phyloP scores from a whole-genome alignment of 64 coral and sea anemone genomes.

The Astreopora myriophthalma region DNA sequence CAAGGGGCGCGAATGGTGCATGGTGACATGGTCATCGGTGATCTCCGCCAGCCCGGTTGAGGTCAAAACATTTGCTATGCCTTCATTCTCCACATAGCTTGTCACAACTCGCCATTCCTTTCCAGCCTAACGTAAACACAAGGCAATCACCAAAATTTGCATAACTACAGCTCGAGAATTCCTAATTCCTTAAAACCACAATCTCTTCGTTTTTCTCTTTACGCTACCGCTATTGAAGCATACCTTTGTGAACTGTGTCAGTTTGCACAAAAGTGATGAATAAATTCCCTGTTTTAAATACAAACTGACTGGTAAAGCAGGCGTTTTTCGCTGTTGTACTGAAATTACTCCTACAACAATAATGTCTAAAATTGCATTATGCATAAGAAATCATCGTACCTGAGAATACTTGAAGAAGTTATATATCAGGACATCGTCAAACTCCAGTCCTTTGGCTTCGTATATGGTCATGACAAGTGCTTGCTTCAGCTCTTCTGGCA shows the following conservation, averaged over 20 bases:
- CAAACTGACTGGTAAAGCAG: no score
- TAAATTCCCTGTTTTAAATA: no score
- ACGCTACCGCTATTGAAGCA: no score
- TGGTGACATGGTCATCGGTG: background rate
- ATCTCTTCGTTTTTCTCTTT: no score
- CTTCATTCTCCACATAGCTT: constrained; percentile 9
- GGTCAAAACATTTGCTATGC: background rate
- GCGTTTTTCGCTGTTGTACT: no score
- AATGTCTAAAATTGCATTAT: no score
- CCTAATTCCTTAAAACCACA: no score
- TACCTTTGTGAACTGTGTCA: no score
- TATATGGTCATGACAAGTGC: constrained; percentile 65
- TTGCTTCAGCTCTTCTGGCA: constrained; percentile 54
- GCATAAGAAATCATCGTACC: background rate
- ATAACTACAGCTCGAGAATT: no score
- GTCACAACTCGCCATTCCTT: constrained; percentile 70
- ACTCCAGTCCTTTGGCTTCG: constrained; percentile 72
- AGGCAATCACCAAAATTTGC: background rate
- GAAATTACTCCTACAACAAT: no score
- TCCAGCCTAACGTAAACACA: constrained; percentile 17
- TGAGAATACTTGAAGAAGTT: constrained; percentile 71
- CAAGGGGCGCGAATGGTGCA: constrained; percentile 11
- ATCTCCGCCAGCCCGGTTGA: constrained; percentile 35
- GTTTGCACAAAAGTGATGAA: no score
- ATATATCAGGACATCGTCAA: constrained; percentile 70